Percentiles rank a stretch among this genome's conserved stretches.
These are phyloP conservation scores for Amphibalanus amphitrite DNA, from an alignment of 1,140 invertebrate species.

Conservation along the genomic window DNA sequence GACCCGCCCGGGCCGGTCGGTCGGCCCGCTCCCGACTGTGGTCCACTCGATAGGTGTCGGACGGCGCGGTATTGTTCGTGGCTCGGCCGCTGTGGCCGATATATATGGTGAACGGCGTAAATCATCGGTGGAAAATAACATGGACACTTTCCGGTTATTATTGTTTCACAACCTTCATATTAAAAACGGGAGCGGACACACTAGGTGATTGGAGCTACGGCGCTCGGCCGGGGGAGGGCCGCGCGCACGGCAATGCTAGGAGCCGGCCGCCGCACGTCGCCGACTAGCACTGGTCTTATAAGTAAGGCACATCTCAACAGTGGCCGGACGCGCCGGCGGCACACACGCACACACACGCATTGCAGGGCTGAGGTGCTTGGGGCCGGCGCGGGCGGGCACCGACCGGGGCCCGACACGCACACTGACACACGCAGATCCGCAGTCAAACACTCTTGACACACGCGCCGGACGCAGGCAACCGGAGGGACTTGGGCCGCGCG, in stretches of 20 bases:
- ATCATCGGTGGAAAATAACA: neutral
- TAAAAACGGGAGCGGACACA: neutral
- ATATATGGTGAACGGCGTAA: too few species aligned
- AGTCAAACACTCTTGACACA: too few species aligned
- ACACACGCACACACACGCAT: neutral
- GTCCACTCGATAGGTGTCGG: too few species aligned
- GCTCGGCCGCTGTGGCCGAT: too few species aligned
- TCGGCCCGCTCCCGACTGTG: too few species aligned
- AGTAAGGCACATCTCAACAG: neutral
- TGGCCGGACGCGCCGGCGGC: too few species aligned
- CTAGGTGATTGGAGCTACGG: neutral
- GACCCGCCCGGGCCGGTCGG: too few species aligned
- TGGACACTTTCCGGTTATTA: neutral
- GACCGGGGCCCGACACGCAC: neutral
- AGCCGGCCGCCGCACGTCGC: neutral
- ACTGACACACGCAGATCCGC: neutral
- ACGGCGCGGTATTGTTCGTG: too few species aligned
- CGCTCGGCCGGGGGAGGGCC: too few species aligned
- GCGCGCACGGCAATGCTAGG: too few species aligned
- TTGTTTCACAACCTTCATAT: conserved; percentile 2
- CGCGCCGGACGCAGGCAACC: too few species aligned
- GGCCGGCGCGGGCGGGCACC: neutral
- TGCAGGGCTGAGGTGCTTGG: neutral
- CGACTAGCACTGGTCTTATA: neutral
- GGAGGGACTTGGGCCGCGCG: neutral